Percentiles rank a stretch among this genome's conserved stretches.
Evolutionary conservation across 2,113 vertebrate species (phyloP).

Genomic region (Apaloderma vittatum): DNA sequence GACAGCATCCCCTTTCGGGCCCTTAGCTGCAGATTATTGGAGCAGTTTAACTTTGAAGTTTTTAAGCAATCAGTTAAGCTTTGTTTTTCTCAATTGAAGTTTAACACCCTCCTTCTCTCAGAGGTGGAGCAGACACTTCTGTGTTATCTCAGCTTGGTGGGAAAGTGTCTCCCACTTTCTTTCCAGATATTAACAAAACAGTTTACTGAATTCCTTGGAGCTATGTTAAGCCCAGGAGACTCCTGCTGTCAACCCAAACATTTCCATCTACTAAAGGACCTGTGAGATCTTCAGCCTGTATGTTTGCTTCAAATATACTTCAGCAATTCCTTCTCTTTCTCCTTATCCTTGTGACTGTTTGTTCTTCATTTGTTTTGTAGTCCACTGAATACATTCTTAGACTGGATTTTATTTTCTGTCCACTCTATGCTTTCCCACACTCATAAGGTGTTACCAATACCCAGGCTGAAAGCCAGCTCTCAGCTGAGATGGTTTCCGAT

Average conservation of each 20-base stretch:
- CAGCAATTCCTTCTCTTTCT: neutral
- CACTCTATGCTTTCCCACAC: neutral
- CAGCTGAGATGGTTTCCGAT: neutral
- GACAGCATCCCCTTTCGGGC: neutral
- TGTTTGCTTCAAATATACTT: neutral
- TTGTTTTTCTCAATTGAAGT: neutral
- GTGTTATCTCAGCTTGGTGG: slow-evolving; percentile 48
- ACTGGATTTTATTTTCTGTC: neutral
- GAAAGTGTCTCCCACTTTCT: neutral
- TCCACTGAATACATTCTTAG: neutral
- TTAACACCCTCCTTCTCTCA: neutral
- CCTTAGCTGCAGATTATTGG: neutral
- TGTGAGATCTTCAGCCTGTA: neutral
- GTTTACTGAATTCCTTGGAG: neutral
- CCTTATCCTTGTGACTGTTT: neutral
- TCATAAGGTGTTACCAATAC: neutral
- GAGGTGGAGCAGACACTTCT: slow-evolving; percentile 2
- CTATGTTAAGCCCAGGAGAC: neutral
- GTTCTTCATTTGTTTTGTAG: neutral
- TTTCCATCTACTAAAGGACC: neutral
- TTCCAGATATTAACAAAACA: neutral
- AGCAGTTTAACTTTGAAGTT: slow-evolving; percentile 8
- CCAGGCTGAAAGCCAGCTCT: neutral
- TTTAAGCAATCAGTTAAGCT: neutral
- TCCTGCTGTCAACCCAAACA: neutral